phyloP scores from a whole-genome alignment of 2,113 vertebrate species.

The Heloderma charlesbogerti region DNA sequence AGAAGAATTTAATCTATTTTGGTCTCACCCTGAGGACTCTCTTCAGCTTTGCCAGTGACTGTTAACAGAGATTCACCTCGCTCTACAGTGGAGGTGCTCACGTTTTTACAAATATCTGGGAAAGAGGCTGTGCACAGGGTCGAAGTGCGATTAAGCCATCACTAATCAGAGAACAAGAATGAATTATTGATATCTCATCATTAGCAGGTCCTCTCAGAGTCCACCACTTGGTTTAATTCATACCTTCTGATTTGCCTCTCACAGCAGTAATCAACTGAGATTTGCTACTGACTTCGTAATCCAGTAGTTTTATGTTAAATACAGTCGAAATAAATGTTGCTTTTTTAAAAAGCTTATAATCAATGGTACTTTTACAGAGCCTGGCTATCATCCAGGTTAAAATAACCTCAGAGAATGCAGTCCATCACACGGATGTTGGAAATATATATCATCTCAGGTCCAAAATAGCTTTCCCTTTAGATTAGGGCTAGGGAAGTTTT shows the following conservation, averaged over 20 bases:
- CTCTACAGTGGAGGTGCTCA: neutral
- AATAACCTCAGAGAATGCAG: neutral
- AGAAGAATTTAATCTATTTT: conserved; percentile 14
- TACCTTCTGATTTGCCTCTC: neutral
- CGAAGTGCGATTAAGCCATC: neutral
- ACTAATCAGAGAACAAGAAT: conserved; percentile 30
- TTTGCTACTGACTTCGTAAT: neutral
- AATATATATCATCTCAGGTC: neutral
- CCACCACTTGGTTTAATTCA: neutral
- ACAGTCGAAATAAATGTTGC: neutral
- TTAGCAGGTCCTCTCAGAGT: neutral
- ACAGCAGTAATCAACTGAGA: conserved; percentile 18
- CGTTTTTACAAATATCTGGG: neutral
- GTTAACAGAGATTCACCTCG: neutral
- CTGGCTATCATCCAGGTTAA: neutral
- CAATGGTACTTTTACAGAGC: neutral
- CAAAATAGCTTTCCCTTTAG: neutral
- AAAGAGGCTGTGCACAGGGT: neutral
- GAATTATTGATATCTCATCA: conserved; percentile 15
- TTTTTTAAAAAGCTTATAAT: neutral
- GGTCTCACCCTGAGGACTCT: conserved; percentile 7
- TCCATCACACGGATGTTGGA: neutral
- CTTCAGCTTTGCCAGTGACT: neutral
- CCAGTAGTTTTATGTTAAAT: neutral
- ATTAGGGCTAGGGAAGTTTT: too few species aligned